Evolutionary conservation across 2,113 vertebrate species (phyloP).

Genomic region (Zootoca vivipara): DNA sequence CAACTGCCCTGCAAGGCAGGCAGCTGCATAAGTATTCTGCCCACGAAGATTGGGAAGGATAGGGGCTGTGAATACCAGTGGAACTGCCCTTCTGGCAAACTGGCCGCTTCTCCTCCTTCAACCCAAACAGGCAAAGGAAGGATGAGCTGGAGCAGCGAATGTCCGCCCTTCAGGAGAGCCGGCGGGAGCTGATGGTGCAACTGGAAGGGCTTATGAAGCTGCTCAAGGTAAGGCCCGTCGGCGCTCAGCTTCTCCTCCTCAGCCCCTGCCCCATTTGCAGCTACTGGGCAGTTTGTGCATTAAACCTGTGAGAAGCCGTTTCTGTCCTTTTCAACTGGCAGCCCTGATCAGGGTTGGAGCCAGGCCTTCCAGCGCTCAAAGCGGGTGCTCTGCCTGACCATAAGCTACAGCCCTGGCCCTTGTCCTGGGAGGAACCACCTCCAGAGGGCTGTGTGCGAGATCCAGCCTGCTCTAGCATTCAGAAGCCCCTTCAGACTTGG

Average conservation of each 20-base stretch:
- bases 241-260: neutral
- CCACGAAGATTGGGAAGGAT: neutral
- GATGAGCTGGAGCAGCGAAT: constrained; percentile 95
- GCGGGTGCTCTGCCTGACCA: neutral
- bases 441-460: neutral
- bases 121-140: constrained; percentile 87
- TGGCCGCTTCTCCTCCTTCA: neutral
- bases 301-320: neutral
- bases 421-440: neutral
- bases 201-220: constrained; percentile 96
- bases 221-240: constrained; percentile 81
- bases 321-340: neutral
- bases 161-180: constrained; percentile 93
- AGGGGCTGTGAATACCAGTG: too few species aligned
- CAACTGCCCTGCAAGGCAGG: neutral
- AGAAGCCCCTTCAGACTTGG: neutral
- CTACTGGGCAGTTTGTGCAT: neutral
- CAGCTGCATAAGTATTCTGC: neutral
- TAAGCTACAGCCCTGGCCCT: too few species aligned
- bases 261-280: rapidly evolving
- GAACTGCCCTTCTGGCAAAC: neutral
- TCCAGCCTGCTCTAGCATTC: neutral
- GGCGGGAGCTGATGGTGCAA: constrained; percentile 95
- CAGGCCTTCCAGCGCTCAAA: neutral
- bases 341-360: neutral